Evolutionary conservation across 2,113 vertebrate species (phyloP), one percentile per base, ranked within the genome.

Genomic region (Tichodroma muraria): DNA sequence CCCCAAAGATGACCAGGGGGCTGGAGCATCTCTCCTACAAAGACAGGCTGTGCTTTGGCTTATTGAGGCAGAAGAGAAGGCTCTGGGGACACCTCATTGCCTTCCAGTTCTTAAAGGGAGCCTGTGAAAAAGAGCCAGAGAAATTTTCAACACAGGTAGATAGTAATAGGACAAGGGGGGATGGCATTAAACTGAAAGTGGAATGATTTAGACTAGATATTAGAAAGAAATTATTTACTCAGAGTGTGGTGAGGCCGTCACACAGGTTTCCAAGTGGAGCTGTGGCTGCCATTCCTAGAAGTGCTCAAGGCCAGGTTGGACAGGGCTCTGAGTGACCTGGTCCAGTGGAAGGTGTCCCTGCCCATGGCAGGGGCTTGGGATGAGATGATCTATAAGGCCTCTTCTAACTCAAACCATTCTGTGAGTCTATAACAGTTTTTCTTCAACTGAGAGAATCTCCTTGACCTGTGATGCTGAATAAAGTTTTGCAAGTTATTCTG

Each of bases 341-440:
- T 2, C 1, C 4, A 35, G 22, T 33, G 71, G 30, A 35, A 76
- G 2, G 6, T 42, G 63, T 42, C 31, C 18, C n/a, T 87, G 56
- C 9, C 19, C 24, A 14, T 54, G 73, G 19, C 33, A 53, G 10
- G 12, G 25, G 13, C 2, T 3, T 54, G 56, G n/a, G 45, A 70
- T 0, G 0, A 33, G 13, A 25, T 23, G 11, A 49, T 28, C 12
- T 70, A 3, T 49, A 23, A 42, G 5, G 47, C 6, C 15, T 53
- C 6, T 12, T 63, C 15, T 22, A 28, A 63, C 15, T 23, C 13
- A 49, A 49, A 63, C 18, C 6, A 15, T 70, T 37, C 40, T 5
- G 3, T 13, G 18, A 42, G 5, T 28, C 22, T 33, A 1, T 16
- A 10, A 56, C 22, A 75, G 8, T 15, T 88, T 85, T 93, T 64